Evolutionary conservation across 2,113 vertebrate genomes (phyloP).

Genomic region (Ameiurus melas): DNA sequence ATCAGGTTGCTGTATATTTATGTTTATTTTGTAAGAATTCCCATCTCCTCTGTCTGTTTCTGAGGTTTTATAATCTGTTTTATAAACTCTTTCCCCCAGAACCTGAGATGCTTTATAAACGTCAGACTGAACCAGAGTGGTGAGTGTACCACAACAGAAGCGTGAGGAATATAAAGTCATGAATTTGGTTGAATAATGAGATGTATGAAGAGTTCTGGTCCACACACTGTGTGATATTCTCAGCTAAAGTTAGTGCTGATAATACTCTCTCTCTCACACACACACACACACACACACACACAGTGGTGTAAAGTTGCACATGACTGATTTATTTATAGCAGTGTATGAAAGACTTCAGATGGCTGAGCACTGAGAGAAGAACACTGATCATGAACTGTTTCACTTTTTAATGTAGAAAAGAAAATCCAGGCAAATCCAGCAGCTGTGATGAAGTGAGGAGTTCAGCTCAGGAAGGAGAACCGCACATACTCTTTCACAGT

Average conservation of each 20-base stretch:
- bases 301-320: conserved; percentile 66
- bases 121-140: not conserved
- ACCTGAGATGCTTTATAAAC: not conserved
- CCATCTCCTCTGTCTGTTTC: not conserved
- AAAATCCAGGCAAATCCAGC: not conserved
- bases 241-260: conserved; percentile 68
- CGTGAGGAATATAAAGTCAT: not conserved
- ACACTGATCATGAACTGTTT: not conserved
- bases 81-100: not conserved
- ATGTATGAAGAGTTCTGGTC: not conserved
- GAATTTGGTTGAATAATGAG: not conserved
- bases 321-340: conserved; percentile 33
- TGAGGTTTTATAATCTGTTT: not conserved
- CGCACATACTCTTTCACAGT: not conserved
- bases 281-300: conserved; percentile 46
- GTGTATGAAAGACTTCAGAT: not conserved
- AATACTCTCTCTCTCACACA: conserved; percentile 24
- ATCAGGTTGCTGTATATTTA: not conserved
- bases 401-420: not conserved
- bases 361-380: not conserved
- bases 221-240: conserved; percentile 16
- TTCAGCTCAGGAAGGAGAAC: not conserved
- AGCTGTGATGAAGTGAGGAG: not conserved
- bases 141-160: not conserved
- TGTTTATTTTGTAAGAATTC: not conserved